Evolutionary conservation across 2,797 vertebrate genomes (phyloP).

Genomic region (Molothrus aeneus): DNA sequence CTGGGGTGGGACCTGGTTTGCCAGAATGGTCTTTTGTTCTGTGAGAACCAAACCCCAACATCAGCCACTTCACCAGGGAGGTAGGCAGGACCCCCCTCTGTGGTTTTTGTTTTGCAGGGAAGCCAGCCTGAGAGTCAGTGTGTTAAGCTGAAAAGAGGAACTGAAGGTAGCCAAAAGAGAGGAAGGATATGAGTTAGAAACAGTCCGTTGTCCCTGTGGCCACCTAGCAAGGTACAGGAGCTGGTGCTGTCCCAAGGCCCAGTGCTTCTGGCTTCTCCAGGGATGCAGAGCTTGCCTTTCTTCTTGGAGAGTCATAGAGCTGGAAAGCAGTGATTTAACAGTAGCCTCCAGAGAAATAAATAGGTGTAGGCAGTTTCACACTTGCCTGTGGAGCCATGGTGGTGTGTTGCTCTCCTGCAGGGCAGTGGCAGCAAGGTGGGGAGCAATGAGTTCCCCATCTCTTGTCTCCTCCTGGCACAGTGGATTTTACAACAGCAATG

Average conservation of each 20-base stretch:
- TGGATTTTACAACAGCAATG: neutral
- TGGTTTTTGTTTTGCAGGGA: neutral
- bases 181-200: slow-evolving; percentile 54
- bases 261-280: neutral
- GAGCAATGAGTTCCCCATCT: neutral
- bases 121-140: neutral
- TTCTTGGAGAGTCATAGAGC: neutral
- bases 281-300: neutral
- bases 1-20: neutral
- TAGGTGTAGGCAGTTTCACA: neutral
- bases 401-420: neutral
- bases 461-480: neutral
- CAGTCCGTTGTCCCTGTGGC: neutral
- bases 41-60: neutral
- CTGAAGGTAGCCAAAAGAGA: neutral
- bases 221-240: neutral
- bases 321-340: neutral
- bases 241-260: neutral
- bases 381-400: neutral
- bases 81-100: neutral
- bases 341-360: neutral
- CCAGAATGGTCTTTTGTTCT: neutral
- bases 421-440: neutral
- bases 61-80: neutral
- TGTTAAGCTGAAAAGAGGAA: slow-evolving; percentile 50